These are phyloP conservation scores for Platyrinchus mystaceus DNA, from an alignment of 2,797 vertebrate species.

Conservation along the genomic window DNA sequence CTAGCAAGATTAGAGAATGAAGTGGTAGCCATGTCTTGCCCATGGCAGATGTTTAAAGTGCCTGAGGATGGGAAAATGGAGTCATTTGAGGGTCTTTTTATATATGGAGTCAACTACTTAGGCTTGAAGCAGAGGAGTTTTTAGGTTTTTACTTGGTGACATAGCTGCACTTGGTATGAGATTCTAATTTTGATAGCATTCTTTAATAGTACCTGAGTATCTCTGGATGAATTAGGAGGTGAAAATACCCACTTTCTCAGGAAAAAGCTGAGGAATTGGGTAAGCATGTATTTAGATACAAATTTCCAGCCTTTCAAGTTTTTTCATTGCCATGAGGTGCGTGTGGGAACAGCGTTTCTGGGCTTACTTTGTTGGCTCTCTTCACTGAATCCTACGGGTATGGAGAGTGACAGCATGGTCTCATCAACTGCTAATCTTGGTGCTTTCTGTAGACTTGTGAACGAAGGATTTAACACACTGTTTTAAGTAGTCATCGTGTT, in stretches of 20 bases:
- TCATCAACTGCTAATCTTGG: not conserved
- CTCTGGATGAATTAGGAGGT: not conserved
- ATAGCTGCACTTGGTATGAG: not conserved
- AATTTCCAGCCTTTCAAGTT: not conserved
- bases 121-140: not conserved
- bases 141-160: not conserved
- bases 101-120: not conserved
- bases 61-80: not conserved
- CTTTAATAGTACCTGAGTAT: not conserved
- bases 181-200: not conserved
- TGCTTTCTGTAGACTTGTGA: not conserved
- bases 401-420: not conserved
- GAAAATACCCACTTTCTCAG: not conserved
- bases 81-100: not conserved
- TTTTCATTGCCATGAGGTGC: not conserved
- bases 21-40: rapidly evolving
- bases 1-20: not conserved
- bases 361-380: not conserved
- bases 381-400: not conserved
- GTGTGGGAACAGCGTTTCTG: not conserved
- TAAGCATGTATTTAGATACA: not conserved
- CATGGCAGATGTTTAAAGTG: not conserved
- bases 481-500: not conserved
- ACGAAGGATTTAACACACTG: not conserved
- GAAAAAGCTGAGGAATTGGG: not conserved